A percentile compares a stretch with the other conserved stretches of the same genome.
phyloP scores from a whole-genome alignment of 2,113 vertebrate genomes.

The Oenanthe oenanthe region DNA sequence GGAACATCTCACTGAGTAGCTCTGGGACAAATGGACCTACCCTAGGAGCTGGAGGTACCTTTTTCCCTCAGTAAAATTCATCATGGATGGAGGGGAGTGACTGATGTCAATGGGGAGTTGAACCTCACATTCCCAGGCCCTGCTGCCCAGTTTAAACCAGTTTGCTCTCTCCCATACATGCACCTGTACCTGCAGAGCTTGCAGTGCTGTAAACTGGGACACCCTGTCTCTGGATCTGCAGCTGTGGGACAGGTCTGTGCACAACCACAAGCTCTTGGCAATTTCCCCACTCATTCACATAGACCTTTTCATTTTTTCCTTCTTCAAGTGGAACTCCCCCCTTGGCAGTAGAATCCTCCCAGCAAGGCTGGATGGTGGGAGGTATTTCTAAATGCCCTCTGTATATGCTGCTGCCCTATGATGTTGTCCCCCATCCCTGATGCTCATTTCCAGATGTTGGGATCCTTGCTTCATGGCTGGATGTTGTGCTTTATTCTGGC shows the following conservation, averaged over 20 bases:
- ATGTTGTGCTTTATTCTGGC: not conserved
- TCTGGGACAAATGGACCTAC: not conserved
- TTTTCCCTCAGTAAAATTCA: not conserved
- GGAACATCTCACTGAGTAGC: not conserved
- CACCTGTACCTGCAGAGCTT: not conserved
- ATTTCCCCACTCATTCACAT: not conserved
- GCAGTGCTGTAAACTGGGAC: not conserved
- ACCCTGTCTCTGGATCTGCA: not conserved
- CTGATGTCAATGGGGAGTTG: not conserved
- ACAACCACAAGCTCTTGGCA: not conserved
- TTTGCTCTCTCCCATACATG: not conserved
- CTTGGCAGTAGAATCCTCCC: not conserved
- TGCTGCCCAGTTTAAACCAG: not conserved
- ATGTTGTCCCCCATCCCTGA: not conserved
- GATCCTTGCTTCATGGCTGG: not conserved
- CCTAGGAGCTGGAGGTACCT: not conserved
- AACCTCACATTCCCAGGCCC: not conserved
- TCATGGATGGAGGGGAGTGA: not conserved
- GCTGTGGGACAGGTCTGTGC: not conserved
- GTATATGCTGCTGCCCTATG: fast-evolving
- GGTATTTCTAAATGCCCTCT: not conserved
- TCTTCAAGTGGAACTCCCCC: not conserved
- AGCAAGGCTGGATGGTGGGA: not conserved
- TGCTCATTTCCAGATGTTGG: not conserved
- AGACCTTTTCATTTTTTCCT: not conserved